Conservation (phyloP, 2,888 invertebrate species). For the Xanthia togata region DNA sequence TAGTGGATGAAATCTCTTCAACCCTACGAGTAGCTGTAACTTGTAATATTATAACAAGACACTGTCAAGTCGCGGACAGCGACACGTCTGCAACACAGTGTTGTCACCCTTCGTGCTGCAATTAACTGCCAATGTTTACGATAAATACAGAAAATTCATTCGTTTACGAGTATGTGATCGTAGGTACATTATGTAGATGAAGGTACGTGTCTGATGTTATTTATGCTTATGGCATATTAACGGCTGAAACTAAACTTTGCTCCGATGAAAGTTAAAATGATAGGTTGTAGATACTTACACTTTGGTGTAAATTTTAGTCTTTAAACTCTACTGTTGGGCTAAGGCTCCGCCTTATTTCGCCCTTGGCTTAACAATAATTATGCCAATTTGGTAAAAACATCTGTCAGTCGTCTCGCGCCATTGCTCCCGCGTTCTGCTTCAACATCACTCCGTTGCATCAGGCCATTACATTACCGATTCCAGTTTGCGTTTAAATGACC, state of each 20-base stretch:
- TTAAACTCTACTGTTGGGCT: background rate
- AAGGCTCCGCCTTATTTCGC: background rate
- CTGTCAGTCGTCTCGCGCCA: constrained; percentile 11
- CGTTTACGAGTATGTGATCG: background rate
- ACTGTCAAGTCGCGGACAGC: constrained; percentile 38
- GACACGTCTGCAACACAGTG: constrained; percentile 8
- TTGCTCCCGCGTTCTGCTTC: background rate
- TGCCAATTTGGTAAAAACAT: constrained; percentile 19
- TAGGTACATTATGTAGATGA: background rate
- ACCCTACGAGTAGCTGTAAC: constrained; percentile 35
- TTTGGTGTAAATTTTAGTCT: background rate
- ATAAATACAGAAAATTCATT: constrained; percentile 17
- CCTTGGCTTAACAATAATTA: background rate
- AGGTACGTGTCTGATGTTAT: background rate
- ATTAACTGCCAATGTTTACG: constrained; percentile 27
- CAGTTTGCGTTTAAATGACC: constrained; percentile 2
- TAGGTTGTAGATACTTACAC: background rate
- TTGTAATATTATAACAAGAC: constrained; percentile 36
- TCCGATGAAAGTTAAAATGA: background rate
- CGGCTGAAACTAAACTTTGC: background rate
- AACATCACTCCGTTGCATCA: background rate
- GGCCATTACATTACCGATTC: too few species aligned
- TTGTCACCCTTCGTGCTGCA: constrained; percentile 30
- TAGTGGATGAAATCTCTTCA: constrained; percentile 4
- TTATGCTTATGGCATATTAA: too few species aligned